phyloP scores from a whole-genome alignment of 2,888 invertebrate species.

The Macropis europaea region DNA sequence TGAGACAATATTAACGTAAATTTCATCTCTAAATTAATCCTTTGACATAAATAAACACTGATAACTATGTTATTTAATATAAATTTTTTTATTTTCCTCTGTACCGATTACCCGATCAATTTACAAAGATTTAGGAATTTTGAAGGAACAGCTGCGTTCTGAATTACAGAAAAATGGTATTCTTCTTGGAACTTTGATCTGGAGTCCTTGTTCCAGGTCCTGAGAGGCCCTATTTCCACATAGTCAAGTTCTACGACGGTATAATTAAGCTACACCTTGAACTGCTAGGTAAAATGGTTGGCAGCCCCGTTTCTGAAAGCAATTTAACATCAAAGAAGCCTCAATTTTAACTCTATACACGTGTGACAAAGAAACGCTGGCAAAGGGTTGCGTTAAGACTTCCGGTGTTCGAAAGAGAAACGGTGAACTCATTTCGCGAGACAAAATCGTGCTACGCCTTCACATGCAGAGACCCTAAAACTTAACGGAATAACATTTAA shows the following conservation, averaged over 20 bases:
- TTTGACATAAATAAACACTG: too few species aligned
- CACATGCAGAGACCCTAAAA: neutral
- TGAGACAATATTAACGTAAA: too few species aligned
- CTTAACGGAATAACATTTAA: neutral
- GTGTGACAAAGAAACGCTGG: constrained; percentile 7
- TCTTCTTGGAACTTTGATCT: neutral
- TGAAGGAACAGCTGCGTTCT: too few species aligned
- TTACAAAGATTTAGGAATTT: too few species aligned
- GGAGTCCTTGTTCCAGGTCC: constrained; percentile 17
- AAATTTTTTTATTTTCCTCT: too few species aligned
- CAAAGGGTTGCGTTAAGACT: neutral
- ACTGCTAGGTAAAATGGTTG: constrained; percentile 33
- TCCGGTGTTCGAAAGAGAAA: neutral
- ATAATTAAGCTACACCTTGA: constrained; percentile 31
- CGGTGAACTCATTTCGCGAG: neutral
- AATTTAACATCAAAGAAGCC: constrained; percentile 47
- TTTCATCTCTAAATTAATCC: too few species aligned
- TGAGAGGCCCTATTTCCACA: neutral
- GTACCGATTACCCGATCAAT: too few species aligned
- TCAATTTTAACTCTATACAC: constrained; percentile 1
- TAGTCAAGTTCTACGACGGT: neutral
- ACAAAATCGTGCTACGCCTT: neutral
- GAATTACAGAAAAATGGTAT: too few species aligned
- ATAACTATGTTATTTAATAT: too few species aligned
- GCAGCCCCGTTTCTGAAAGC: constrained; percentile 34